Percentiles rank a stretch among this genome's conserved stretches.
Evolutionary conservation across 2,797 vertebrate species (phyloP).

Genomic region (Pelodytes ibericus): DNA sequence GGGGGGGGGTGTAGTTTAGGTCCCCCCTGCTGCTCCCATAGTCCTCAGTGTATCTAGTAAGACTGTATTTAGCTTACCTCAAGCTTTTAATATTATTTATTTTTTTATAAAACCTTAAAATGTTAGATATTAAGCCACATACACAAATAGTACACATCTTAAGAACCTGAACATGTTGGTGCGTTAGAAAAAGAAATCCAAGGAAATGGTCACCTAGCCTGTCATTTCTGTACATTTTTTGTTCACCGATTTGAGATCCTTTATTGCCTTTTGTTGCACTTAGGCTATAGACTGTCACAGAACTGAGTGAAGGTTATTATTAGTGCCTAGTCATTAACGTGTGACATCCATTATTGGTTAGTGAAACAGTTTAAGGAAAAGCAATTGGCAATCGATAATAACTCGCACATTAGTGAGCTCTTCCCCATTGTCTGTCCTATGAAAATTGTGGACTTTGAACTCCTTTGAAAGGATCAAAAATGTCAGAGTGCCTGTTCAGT

Average conservation of each 20-base stretch:
- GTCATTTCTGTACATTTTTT: constrained; percentile 4
- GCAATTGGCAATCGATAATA: constrained; percentile 42
- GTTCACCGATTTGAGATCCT: constrained; percentile 9
- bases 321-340: constrained; percentile 39
- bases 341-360: constrained; percentile 46
- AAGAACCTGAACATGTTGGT: not conserved
- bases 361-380: constrained; percentile 35
- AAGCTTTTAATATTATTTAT: too few relatives aligned
- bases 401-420: constrained; percentile 38
- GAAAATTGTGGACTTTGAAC: constrained; percentile 16
- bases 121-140: too few relatives aligned
- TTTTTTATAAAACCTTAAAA: too few relatives aligned
- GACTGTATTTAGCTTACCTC: too few relatives aligned
- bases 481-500: not conserved
- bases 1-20: too few relatives aligned
- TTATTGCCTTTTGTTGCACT: constrained; percentile 23
- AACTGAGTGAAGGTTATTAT: constrained; percentile 42
- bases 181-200: not conserved
- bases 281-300: constrained; percentile 31
- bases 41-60: too few relatives aligned
- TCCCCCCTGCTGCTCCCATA: too few relatives aligned
- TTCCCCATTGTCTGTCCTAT: constrained; percentile 32
- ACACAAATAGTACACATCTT: not conserved
- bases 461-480: constrained; percentile 5
- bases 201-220: constrained; percentile 8